Conservation (phyloP, 1,140 invertebrate genomes). For the Coboldia fuscipes region DNA sequence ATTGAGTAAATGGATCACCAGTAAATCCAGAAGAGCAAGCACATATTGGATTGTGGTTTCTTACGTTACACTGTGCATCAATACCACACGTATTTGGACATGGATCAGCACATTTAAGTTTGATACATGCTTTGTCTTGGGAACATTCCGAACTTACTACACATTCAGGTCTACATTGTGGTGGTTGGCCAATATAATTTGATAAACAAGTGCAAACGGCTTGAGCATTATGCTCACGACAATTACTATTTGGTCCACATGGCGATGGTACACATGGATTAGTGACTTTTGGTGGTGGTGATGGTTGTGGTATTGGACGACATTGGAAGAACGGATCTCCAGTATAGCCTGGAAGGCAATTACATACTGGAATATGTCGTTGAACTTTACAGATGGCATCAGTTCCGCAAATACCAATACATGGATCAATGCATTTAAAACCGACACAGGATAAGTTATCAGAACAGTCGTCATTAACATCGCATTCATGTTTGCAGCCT, state of each 20-base stretch:
- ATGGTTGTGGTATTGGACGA: constrained; percentile 29
- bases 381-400: constrained; percentile 50
- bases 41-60: constrained; percentile 45
- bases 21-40: constrained; percentile 39
- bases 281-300: constrained; percentile 19
- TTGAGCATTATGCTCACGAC: constrained; percentile 33
- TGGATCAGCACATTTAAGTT: constrained; percentile 45
- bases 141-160: constrained; percentile 46
- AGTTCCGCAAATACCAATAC: constrained; percentile 46
- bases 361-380: constrained; percentile 53
- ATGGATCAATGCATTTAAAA: constrained; percentile 56
- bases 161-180: constrained; percentile 52
- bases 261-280: constrained; percentile 53
- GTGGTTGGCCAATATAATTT: constrained; percentile 43
- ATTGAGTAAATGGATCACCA: constrained; percentile 44
- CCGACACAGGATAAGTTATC: constrained; percentile 42
- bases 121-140: constrained; percentile 39
- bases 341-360: constrained; percentile 44
- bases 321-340: constrained; percentile 67
- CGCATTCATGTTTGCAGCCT: constrained; percentile 56
- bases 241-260: constrained; percentile 47
- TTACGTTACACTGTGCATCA: constrained; percentile 36
- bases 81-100: constrained; percentile 46
- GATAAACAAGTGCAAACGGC: constrained; percentile 43
- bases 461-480: constrained; percentile 49